phyloP scores from a whole-genome alignment of 2,113 vertebrate genomes.

The Motacilla tschutschensis region DNA sequence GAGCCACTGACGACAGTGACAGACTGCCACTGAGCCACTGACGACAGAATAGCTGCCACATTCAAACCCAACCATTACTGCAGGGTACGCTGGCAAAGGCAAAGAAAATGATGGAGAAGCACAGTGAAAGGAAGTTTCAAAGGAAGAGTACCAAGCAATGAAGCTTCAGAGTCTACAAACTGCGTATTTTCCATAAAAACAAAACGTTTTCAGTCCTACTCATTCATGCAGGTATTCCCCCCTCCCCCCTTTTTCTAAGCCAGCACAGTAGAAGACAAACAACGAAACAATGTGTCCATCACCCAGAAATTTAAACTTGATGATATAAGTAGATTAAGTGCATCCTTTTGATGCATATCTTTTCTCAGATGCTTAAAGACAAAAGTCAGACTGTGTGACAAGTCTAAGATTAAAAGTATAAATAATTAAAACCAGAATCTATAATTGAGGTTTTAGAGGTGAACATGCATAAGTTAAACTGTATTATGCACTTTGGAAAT shows the following conservation, averaged over 20 bases:
- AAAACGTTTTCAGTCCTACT: neutral
- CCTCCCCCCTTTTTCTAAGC: neutral
- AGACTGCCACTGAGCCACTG: neutral
- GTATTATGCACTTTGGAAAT: neutral
- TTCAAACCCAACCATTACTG: neutral
- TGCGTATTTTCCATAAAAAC: fast-evolving
- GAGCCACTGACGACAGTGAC: neutral
- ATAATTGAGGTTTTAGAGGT: neutral
- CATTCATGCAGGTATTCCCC: neutral
- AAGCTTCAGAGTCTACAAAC: neutral
- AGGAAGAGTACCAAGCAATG: neutral
- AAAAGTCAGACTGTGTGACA: neutral
- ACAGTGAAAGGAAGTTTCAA: neutral
- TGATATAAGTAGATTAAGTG: neutral
- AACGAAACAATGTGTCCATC: neutral
- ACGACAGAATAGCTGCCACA: neutral
- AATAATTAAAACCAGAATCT: neutral
- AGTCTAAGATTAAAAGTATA: neutral
- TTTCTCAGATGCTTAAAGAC: neutral
- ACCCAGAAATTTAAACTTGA: neutral
- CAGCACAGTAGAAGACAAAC: neutral
- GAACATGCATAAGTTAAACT: neutral
- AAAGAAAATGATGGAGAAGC: neutral
- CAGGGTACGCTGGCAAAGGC: neutral
- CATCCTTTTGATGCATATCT: neutral